A percentile compares a stretch with the other conserved stretches of the same genome.
Evolutionary conservation across 2,888 invertebrate species (phyloP).

Genomic region (Halictus ligatus): DNA sequence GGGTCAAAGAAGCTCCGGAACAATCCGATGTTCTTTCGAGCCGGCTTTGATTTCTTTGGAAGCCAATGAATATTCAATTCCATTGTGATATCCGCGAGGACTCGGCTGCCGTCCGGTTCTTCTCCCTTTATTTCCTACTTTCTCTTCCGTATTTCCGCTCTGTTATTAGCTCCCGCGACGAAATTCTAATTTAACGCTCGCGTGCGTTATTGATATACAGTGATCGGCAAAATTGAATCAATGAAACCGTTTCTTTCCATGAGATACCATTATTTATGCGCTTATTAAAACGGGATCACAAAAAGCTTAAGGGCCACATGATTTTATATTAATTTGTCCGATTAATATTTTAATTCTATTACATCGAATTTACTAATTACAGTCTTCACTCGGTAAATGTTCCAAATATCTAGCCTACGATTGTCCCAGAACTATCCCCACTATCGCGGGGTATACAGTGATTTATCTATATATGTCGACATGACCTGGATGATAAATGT

Average conservation of each 20-base stretch:
- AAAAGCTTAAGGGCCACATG: not conserved
- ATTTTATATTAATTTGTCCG: too few species aligned
- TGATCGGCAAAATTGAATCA: not conserved
- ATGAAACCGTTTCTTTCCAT: not conserved
- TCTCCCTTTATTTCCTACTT: not conserved
- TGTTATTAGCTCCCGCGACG: constrained; percentile 29
- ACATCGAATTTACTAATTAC: too few species aligned
- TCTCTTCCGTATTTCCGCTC: constrained; percentile 34
- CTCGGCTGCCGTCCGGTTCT: constrained; percentile 29
- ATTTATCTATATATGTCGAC: too few species aligned
- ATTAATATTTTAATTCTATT: too few species aligned
- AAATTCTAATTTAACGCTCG: constrained; percentile 66
- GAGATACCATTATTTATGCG: not conserved
- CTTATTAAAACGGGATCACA: not conserved
- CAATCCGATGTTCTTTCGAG: constrained; percentile 37
- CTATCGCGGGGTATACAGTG: too few species aligned
- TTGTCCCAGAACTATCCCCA: too few species aligned
- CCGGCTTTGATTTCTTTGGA: constrained; percentile 48
- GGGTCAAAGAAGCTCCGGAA: constrained; percentile 39
- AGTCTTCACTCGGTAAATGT: too few species aligned
- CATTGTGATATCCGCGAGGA: constrained; percentile 40
- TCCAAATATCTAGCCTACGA: too few species aligned
- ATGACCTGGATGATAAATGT: too few species aligned
- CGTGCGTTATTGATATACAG: constrained; percentile 40
- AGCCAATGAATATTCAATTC: constrained; percentile 71